phyloP scores from a whole-genome alignment of 2,888 invertebrate genomes.

The Caenorhabditis virilis region DNA sequence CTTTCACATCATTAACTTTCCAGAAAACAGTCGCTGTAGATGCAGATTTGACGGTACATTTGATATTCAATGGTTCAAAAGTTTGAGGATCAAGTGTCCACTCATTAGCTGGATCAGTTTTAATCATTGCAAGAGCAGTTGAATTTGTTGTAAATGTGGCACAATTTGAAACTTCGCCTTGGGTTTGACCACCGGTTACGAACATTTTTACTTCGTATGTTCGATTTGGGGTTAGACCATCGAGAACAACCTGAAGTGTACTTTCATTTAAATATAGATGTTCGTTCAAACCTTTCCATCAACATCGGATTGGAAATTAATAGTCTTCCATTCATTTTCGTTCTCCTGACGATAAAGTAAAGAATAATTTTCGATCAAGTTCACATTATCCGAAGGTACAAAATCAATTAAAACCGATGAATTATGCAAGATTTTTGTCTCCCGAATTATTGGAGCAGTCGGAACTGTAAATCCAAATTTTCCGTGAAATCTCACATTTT shows the following conservation, averaged over 20 bases:
- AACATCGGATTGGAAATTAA: slow-evolving; percentile 36
- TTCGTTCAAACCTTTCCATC: slow-evolving; percentile 25
- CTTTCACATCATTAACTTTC: slow-evolving; percentile 30
- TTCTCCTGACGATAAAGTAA: slow-evolving; percentile 31
- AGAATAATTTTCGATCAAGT: slow-evolving; percentile 42
- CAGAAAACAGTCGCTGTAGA: slow-evolving; percentile 30
- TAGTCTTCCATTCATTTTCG: slow-evolving; percentile 27
- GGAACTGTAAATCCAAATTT: too few species aligned
- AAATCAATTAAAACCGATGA: slow-evolving; percentile 42
- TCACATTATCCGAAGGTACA: slow-evolving; percentile 37
- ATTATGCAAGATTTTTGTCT: slow-evolving; percentile 37
- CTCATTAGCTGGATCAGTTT: slow-evolving; percentile 20
- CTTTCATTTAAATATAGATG: too few species aligned
- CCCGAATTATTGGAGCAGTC: slow-evolving; percentile 36
- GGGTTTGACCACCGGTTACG: slow-evolving; percentile 15
- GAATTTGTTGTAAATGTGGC: slow-evolving; percentile 27
- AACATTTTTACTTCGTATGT: slow-evolving; percentile 44
- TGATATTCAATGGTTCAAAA: slow-evolving; percentile 29
- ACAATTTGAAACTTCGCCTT: slow-evolving; percentile 30
- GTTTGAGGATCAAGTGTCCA: slow-evolving; percentile 37
- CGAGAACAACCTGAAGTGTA: slow-evolving; percentile 21
- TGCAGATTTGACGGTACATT: slow-evolving; percentile 35
- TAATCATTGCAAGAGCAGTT: slow-evolving; percentile 25
- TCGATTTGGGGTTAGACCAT: slow-evolving; percentile 28
- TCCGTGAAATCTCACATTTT: too few species aligned